Conservation (phyloP, 2,797 vertebrate genomes). For the Schizopygopsis malacanthus region DNA sequence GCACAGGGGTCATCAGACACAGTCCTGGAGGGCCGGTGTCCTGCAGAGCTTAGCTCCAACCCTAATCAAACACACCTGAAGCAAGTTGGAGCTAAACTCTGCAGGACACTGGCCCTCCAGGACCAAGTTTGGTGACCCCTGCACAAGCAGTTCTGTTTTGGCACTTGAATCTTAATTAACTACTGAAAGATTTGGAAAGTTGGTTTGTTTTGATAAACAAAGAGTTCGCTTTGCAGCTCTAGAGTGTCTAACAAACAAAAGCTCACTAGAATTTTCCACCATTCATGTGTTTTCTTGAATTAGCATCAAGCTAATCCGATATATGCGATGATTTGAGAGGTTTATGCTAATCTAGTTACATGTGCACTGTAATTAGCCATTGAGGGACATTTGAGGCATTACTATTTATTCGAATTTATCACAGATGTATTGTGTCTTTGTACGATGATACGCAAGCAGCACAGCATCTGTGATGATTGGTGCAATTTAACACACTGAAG, state of each 20-base stretch:
- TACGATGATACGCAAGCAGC: background rate
- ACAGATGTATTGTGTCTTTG: background rate
- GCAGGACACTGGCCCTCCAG: no score
- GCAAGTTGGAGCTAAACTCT: no score
- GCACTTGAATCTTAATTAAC: conserved; percentile 14
- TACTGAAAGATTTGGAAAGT: background rate
- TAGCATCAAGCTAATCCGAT: conserved; percentile 5
- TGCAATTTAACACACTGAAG: background rate
- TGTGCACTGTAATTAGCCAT: conserved; percentile 9
- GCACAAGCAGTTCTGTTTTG: conserved; percentile 8
- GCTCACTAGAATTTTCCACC: background rate
- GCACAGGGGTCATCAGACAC: no score
- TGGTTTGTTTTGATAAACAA: conserved; percentile 1
- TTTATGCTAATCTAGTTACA: conserved; percentile 14
- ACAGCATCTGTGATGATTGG: background rate
- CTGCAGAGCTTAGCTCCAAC: no score
- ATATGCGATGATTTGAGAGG: background rate
- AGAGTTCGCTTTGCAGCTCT: background rate
- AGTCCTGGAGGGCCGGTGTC: no score
- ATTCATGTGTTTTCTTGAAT: background rate
- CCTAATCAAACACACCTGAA: no score
- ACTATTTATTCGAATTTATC: background rate
- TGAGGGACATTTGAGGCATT: background rate
- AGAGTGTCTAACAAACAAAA: background rate
- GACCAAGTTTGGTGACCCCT: no score